Evolutionary conservation across 2,888 invertebrate species (phyloP).

Genomic region (Acleris sparsana): DNA sequence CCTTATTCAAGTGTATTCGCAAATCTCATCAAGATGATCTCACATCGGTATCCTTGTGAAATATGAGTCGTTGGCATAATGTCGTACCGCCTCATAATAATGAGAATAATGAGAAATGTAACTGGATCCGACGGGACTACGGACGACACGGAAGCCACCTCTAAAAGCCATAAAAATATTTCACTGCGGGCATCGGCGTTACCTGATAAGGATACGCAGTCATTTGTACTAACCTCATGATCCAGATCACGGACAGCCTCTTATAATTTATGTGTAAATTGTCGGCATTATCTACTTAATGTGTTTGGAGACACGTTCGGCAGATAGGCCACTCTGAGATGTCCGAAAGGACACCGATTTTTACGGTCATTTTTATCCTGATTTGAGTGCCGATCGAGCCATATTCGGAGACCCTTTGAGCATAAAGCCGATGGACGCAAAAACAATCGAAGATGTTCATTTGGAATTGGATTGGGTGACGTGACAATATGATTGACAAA

Average conservation of each 20-base stretch:
- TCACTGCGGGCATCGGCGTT: constrained; percentile 71
- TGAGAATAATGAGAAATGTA: constrained; percentile 56
- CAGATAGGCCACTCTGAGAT: constrained; percentile 55
- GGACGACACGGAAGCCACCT: constrained; percentile 72
- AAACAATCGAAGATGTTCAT: constrained; percentile 53
- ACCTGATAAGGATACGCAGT: constrained; percentile 79
- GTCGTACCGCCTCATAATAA: constrained; percentile 57
- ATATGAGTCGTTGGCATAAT: constrained; percentile 53
- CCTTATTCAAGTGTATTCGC: constrained; percentile 15
- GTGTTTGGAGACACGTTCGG: constrained; percentile 61
- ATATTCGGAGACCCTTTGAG: constrained; percentile 50
- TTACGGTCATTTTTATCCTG: constrained; percentile 49
- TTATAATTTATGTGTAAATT: constrained; percentile 67
- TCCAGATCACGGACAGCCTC: constrained; percentile 53
- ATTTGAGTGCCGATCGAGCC: constrained; percentile 41
- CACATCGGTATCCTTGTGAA: constrained; percentile 47
- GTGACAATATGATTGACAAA: constrained; percentile 65
- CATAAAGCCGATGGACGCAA: constrained; percentile 49
- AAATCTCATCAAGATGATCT: constrained; percentile 43
- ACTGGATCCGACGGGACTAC: constrained; percentile 62
- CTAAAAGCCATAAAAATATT: constrained; percentile 76
- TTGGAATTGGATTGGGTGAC: constrained; percentile 54
- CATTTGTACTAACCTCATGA: constrained; percentile 72
- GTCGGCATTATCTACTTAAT: constrained; percentile 54
- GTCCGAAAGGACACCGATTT: constrained; percentile 49